Evolutionary conservation across 2,797 vertebrate genomes (phyloP), one percentile per base, ranked within the genome.

Genomic region (Furcifer pardalis): DNA sequence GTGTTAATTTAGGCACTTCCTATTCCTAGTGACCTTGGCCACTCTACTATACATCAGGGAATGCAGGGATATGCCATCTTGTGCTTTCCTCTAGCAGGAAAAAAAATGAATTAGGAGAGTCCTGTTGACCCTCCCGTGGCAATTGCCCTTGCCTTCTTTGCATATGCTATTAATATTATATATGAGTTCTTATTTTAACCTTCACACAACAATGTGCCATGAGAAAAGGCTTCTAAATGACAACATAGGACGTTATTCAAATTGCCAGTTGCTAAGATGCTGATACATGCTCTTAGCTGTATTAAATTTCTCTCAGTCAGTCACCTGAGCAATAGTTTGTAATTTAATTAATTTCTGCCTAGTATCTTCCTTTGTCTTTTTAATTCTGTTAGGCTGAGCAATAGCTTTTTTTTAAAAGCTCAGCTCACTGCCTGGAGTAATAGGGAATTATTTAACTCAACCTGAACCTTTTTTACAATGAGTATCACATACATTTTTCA

Each of bases 281-380:
- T 85, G 73, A 40, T 80, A 86, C 30, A 19, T 62, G 65, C 85
- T 89, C 76, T 89, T 86, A 87, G 65, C 40, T 78, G 49, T 87
- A 78, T 84, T 90, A 82, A 71, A 90, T 92, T 93, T 90, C 86
- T 49, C 62, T 88, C 81, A 74, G 59, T 82, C 81, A 88, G 86
- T 89, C 83, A 87, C 79, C 87, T 90, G 87, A 82, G 52, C 73
- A 66, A 7, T 77, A 77, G 23, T 78, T 56, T 90, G 37, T 87
- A 89, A 91, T 91, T 92, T 88, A 91, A 91, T 93, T 92, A 93
- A 91, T 92, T 93, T 90, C 82, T 90, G 85, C 84, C 86, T 73
- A 84, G n/a, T 88, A 17, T 23, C 77, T 89, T 88, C 76, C 17
- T 76, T 63, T 87, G 88, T 89, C 82, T 91, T 89, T 86, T 86